Evolutionary conservation across 2,113 vertebrate genomes (phyloP).

Genomic region (Etheostoma spectabile): DNA sequence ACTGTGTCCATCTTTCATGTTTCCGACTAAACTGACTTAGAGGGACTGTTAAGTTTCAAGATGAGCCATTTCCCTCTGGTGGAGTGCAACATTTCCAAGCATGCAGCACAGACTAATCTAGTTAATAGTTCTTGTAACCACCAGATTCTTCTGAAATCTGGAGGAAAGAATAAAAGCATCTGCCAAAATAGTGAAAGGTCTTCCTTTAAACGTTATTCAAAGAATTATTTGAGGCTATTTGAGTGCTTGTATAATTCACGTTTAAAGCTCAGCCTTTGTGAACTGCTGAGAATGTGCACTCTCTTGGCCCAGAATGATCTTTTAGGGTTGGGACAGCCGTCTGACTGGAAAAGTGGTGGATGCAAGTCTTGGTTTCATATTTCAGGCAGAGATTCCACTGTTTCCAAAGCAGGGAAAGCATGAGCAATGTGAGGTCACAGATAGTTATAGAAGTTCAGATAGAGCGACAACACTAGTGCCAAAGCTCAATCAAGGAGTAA

Average conservation of each 20-base stretch:
- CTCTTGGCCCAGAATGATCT: constrained; percentile 54
- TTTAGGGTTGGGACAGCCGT: constrained; percentile 58
- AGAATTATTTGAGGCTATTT: constrained; percentile 39
- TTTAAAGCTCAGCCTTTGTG: constrained; percentile 36
- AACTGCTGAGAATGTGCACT: constrained; percentile 52
- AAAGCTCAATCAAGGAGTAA: constrained; percentile 74
- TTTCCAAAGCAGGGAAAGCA: constrained; percentile 65
- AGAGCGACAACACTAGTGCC: constrained; percentile 60
- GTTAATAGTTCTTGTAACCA: constrained; percentile 46
- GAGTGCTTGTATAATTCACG: constrained; percentile 50
- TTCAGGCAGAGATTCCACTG: constrained; percentile 66
- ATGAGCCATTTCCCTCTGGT: constrained; percentile 51
- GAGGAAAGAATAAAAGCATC: constrained; percentile 26
- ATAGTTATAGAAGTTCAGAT: constrained; percentile 63
- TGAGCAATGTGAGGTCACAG: constrained; percentile 69
- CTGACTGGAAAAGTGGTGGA: constrained; percentile 59
- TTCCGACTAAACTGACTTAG: constrained; percentile 67
- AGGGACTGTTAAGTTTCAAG: constrained; percentile 54
- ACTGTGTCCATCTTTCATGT: constrained; percentile 41
- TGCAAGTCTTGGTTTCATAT: constrained; percentile 71
- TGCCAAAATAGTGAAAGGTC: constrained; percentile 34
- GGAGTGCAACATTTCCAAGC: constrained; percentile 30
- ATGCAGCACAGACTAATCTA: constrained; percentile 49
- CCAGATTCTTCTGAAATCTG: constrained; percentile 37
- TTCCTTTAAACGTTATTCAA: constrained; percentile 43